Base-by-base conservation (phyloP, 2,797 vertebrate species). In the Chromobotia macracanthus region DNA sequence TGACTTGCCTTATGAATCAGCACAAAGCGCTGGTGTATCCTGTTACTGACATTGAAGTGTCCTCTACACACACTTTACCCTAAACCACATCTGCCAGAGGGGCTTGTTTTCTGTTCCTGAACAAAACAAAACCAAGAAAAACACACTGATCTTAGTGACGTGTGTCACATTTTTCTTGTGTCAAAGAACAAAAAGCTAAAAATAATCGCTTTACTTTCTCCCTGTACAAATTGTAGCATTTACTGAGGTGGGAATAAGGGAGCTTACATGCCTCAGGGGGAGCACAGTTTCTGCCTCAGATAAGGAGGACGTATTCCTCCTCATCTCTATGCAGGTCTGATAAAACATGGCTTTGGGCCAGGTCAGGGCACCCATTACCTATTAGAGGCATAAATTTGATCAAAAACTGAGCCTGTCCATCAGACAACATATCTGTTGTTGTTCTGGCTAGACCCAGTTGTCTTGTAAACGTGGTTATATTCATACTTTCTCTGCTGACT, bases 361-460 rank as follows among this genome's bases (percentile, higher is more conserved):
- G 91, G 90, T 91, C 91, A 90, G 80, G 87, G 82, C 88, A 89
- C 88, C 89, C 79, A 93, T 93, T 92, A 89, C 88, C 90, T 79
- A 93, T 93, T 91, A 91, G 85, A 81, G 86, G 84, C 85, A 25
- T 55, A 68, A 35, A 55, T 85, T 87, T 92, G 90, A 92, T 93
- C 90, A 90, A 89, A 88, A 84, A 78, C 72, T 3, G 77, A 82
- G 78, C 88, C n/a, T 81, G 86, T 88, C 89, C 91, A 86, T 93
- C 91, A 91, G 80, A 72, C 81, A 78, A 83, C 84, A 41, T 41
- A 38, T 38, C 15, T 71, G 44, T 55, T 41, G 38, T 41, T 41
- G 38, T 41, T 38, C 5, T 38, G 38, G 38, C 38, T 41, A 41
- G 9, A 66, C n/a, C 64, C 3, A 1, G 25, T 5, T 25, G 44